Evolutionary conservation across 2,113 vertebrate species (phyloP), one percentile per base, ranked within the genome.

Genomic region (Phrynocephalus versicolor): DNA sequence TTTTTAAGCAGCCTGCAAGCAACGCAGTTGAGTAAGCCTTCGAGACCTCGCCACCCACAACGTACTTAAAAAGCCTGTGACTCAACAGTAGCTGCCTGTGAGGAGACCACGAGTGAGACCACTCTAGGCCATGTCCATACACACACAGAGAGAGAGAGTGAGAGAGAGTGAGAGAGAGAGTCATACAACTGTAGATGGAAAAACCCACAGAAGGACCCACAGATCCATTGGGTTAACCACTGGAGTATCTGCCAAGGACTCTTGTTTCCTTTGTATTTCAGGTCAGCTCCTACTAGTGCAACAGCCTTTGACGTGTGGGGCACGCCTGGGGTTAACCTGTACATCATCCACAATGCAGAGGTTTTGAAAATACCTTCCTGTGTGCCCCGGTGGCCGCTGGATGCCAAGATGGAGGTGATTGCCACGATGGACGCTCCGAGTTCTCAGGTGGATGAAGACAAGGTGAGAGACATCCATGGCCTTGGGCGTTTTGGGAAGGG

Each of bases 371-470:
- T 95, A 57, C 93, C 91, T 0, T 94, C 88, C 15, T 90, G 85
- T 0, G 89, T 91, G 23, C 0, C 70, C 2, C 85, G 93, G 13
- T 96, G 96, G 96, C 89, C 83, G 3, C 92, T 95, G 30, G 73
- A 70, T 0, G 0, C 14, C 0, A 35, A 81, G 0, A 6, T 91
- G 0, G 93, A 95, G 86, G 91, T 95, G 87, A 88, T 94, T 1
- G 92, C 95, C 81, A 67, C 92, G 85, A 93, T 94, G 95, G 95
- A 96, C 0, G 30, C 89, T 0, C 90, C 92, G 60, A 97, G 96
- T 92, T 87, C 87, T 0, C 92, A 96, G 0, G 78, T 93, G 55
- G 92, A 95, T 0, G 95, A 96, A 1, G 90, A 96, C 19, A 96
- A 97, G 25, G 95, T 97, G 90, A 87, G 84, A n/a, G n/a, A n/a